Percentiles rank a stretch among this genome's conserved stretches.
phyloP scores from a whole-genome alignment of 2,113 vertebrate genomes.

The Stegastes partitus region DNA sequence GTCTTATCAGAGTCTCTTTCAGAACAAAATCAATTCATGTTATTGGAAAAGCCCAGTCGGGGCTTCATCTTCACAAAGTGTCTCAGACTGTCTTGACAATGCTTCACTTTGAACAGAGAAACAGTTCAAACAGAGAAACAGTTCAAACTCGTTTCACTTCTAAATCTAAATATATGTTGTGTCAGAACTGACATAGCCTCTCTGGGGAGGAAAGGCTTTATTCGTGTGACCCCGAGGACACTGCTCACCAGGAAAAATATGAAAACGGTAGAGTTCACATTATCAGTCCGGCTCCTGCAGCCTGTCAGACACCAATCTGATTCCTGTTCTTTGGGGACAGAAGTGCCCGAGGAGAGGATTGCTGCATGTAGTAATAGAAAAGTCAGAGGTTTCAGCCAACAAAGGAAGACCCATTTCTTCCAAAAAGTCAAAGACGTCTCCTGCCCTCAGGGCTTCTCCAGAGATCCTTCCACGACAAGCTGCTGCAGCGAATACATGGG shows the following conservation, averaged over 20 bases:
- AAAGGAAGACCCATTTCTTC: background rate
- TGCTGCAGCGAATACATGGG: too few species aligned
- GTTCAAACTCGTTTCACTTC: too few species aligned
- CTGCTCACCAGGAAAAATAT: background rate
- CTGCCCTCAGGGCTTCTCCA: background rate
- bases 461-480: background rate
- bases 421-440: constrained; percentile 8
- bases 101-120: too few species aligned
- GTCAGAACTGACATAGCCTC: too few species aligned
- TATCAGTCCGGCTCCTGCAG: background rate
- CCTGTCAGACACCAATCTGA: background rate
- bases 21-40: too few species aligned
- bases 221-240: background rate
- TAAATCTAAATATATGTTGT: too few species aligned
- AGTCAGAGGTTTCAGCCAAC: background rate
- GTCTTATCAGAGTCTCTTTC: too few species aligned
- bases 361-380: constrained; percentile 4
- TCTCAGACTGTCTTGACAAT: too few species aligned
- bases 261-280: background rate
- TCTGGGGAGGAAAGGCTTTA: background rate
- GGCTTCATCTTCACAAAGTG: too few species aligned
- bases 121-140: too few species aligned
- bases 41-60: too few species aligned
- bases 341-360: constrained; percentile 13
- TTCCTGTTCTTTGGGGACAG: background rate